Conservation (phyloP, 2,113 vertebrate genomes). For the Tachuris rubrigastra region DNA sequence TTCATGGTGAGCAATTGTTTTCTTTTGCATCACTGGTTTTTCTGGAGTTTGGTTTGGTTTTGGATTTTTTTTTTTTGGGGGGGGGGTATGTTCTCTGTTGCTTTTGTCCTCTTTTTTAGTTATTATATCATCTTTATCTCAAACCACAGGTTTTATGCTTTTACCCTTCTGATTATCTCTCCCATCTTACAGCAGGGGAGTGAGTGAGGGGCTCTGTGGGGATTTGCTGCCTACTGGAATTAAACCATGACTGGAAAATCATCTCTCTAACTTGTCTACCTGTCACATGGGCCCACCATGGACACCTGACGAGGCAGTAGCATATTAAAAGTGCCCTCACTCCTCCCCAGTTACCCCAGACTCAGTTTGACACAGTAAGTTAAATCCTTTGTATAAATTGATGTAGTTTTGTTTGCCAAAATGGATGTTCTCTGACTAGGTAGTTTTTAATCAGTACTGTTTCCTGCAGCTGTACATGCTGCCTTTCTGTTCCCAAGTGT, state of each 20-base stretch:
- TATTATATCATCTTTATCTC: neutral
- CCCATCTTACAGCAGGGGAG: rapidly evolving
- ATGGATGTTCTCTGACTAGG: neutral
- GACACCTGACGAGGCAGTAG: neutral
- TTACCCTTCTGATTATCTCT: neutral
- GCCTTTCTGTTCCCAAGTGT: neutral
- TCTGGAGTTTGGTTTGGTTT: neutral
- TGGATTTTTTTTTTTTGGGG: too few species aligned
- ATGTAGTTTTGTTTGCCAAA: neutral
- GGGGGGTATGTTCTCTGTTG: neutral
- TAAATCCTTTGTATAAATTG: neutral
- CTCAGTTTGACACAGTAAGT: neutral
- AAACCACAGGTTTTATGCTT: neutral
- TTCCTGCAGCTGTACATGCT: neutral
- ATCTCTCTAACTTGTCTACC: neutral
- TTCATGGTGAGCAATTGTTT: neutral
- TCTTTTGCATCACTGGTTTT: neutral
- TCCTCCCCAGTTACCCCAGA: neutral
- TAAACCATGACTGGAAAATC: neutral
- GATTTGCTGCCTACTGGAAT: neutral
- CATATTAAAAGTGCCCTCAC: neutral
- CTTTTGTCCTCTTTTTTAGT: neutral
- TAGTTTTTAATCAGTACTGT: neutral
- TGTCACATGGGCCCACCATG: neutral
- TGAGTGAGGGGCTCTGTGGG: neutral